A percentile compares a stretch with the other conserved stretches of the same genome.
Conservation (phyloP, 2,888 invertebrate species). For the Pseudococcus jackbeardsleyi region DNA sequence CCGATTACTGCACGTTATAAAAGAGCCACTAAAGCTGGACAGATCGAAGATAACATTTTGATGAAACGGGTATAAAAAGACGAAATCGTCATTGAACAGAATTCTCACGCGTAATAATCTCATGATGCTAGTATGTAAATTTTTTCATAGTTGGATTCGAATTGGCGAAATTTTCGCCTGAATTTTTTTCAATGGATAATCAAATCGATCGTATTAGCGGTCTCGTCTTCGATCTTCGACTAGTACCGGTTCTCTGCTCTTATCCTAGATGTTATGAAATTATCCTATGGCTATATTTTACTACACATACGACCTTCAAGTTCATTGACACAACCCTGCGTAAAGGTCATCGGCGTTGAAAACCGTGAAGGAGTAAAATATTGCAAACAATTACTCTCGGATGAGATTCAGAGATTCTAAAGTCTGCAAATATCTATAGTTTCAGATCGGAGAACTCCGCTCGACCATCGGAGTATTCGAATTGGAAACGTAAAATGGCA, state of each 20-base stretch:
- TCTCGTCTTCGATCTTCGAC: background rate
- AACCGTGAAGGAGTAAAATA: background rate
- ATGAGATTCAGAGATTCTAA: too few relatives aligned
- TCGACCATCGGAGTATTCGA: background rate
- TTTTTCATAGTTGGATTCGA: background rate
- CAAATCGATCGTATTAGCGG: background rate
- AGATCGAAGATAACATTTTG: background rate
- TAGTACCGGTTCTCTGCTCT: background rate
- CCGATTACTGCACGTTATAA: background rate
- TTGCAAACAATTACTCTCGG: background rate
- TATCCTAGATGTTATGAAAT: constrained; percentile 43
- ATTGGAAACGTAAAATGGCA: background rate
- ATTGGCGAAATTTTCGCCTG: background rate
- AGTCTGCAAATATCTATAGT: background rate
- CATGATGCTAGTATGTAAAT: background rate
- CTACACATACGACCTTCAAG: constrained; percentile 19
- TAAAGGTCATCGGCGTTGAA: background rate
- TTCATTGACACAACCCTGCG: constrained; percentile 30
- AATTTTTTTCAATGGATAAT: background rate
- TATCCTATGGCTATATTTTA: constrained; percentile 28
- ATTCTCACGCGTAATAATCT: background rate
- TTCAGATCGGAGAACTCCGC: background rate
- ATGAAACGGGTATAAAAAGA: background rate
- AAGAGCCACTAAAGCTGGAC: background rate
- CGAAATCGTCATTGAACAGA: background rate